Percentiles rank a stretch among this genome's conserved stretches.
phyloP scores from a whole-genome alignment of 2,888 invertebrate genomes.

The Lordiphosa andalusiaca region DNA sequence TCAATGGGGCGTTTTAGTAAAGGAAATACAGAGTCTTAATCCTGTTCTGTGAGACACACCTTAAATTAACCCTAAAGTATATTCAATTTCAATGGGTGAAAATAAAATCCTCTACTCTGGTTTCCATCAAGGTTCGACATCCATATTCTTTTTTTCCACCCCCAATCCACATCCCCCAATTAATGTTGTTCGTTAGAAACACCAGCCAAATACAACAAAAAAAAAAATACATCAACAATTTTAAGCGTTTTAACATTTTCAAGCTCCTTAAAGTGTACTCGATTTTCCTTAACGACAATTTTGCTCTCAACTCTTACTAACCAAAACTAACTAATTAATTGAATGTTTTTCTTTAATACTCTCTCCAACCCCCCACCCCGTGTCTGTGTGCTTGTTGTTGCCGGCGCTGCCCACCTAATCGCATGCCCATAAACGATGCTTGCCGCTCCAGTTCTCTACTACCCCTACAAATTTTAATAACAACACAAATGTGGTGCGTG shows the following conservation, averaged over 20 bases:
- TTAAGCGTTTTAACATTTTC: no score
- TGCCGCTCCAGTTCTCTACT: constrained; percentile 76
- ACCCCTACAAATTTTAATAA: constrained; percentile 83
- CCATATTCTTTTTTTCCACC: neutral
- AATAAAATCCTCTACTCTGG: no score
- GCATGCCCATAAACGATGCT: constrained; percentile 6
- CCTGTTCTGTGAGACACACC: no score
- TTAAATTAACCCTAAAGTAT: no score
- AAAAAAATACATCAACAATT: constrained; percentile 17
- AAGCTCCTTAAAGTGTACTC: neutral
- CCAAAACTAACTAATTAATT: constrained; percentile 46
- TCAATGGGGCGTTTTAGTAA: no score
- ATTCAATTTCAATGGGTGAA: no score
- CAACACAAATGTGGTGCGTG: constrained; percentile 83
- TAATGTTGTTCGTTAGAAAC: constrained; percentile 44
- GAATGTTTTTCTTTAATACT: constrained; percentile 26
- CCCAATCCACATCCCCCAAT: constrained; percentile 4
- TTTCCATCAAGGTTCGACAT: no score
- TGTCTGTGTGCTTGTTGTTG: constrained; percentile 20
- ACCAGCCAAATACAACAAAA: constrained; percentile 5
- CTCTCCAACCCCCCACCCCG: neutral
- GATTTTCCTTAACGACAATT: no score
- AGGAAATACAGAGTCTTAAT: no score
- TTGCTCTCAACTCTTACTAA: constrained; percentile 11
- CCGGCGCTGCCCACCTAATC: constrained; percentile 7